These are phyloP conservation scores for Crocuta crocuta DNA, from an alignment of 2,113 vertebrate genomes.

Conservation along the genomic window DNA sequence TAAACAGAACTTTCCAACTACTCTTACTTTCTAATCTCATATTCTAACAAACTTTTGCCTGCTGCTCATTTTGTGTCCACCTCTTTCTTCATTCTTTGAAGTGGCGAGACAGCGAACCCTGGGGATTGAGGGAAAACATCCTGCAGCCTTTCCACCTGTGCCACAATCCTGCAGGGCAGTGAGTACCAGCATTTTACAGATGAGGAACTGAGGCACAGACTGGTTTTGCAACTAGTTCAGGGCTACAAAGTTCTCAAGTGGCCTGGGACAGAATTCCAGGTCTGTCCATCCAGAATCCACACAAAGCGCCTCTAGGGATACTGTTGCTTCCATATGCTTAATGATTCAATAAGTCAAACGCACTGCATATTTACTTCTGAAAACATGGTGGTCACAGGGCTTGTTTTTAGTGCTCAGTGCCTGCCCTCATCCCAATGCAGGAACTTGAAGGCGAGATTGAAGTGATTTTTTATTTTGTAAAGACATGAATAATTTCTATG, in stretches of 20 bases:
- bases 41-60: too few species aligned
- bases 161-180: not conserved
- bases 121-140: too few species aligned
- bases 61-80: too few species aligned
- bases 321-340: not conserved
- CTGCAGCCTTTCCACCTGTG: not conserved
- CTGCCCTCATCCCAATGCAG: not conserved
- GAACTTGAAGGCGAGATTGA: not conserved
- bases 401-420: not conserved
- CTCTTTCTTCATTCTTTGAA: too few species aligned
- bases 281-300: not conserved
- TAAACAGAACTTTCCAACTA: too few species aligned
- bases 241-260: not conserved
- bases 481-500: conserved; percentile 34
- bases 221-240: not conserved
- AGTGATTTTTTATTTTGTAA: conserved; percentile 9
- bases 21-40: too few species aligned
- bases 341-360: not conserved
- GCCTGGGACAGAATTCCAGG: not conserved
- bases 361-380: not conserved
- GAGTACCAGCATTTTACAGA: not conserved
- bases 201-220: not conserved
- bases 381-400: not conserved
- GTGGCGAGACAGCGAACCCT: too few species aligned
- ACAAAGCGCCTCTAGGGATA: not conserved